phyloP scores from a whole-genome alignment of 2,888 invertebrate species.

The Archips crataeganus region DNA sequence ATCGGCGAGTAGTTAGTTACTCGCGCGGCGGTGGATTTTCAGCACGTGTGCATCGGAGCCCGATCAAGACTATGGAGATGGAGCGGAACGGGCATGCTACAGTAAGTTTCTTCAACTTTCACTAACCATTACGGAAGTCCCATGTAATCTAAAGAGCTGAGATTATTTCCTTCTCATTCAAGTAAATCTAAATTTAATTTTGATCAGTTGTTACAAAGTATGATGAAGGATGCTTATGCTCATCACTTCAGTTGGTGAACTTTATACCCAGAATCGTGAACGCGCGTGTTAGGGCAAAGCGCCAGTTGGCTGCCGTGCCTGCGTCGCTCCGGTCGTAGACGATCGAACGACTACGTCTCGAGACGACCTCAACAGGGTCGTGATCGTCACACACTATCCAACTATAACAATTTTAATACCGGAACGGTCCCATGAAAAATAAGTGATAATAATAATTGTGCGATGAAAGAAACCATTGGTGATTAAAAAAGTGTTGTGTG shows the following conservation, averaged over 20 bases:
- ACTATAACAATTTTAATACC: conserved; percentile 10
- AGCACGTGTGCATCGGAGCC: conserved; percentile 47
- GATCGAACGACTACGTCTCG: conserved; percentile 54
- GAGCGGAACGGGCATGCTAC: conserved; percentile 54
- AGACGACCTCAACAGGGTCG: conserved; percentile 66
- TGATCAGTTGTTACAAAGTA: conserved; percentile 15
- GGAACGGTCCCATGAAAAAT: conserved; percentile 26
- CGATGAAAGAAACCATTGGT: conserved; percentile 15
- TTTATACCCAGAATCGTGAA: conserved; percentile 72
- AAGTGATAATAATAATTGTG: conserved; percentile 9
- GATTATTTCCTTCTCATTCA: conserved; percentile 24
- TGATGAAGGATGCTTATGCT: conserved; percentile 26
- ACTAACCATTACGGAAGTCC: conserved; percentile 13
- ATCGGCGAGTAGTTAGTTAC: conserved; percentile 2
- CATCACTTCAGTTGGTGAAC: conserved; percentile 63
- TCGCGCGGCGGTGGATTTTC: conserved; percentile 33
- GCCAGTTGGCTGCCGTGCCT: conserved; percentile 80
- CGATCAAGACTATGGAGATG: conserved; percentile 51
- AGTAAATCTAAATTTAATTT: conserved; percentile 33
- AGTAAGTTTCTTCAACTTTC: conserved; percentile 57
- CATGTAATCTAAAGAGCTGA: conserved; percentile 47
- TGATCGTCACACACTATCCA: conserved; percentile 30
- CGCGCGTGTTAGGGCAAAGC: conserved; percentile 74
- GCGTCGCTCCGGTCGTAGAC: conserved; percentile 61
- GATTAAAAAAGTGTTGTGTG: conserved; percentile 7